These are phyloP conservation scores for Lophius americanus DNA, from an alignment of 2,797 vertebrate genomes.

Conservation along the genomic window DNA sequence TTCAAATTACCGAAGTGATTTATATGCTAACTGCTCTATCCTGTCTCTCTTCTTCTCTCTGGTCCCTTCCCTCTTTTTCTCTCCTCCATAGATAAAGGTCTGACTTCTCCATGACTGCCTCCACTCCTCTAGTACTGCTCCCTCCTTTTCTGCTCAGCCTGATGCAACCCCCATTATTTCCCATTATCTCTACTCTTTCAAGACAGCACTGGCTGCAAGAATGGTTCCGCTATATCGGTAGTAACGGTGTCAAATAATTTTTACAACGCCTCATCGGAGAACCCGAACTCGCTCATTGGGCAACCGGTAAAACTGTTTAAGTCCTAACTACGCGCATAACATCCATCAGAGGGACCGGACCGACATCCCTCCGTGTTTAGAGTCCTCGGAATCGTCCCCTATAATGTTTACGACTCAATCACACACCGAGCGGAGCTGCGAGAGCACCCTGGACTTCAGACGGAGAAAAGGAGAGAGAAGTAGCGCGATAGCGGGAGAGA, in stretches of 20 bases:
- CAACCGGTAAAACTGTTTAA: constrained; percentile 65
- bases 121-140: constrained; percentile 75
- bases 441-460: constrained; percentile 53
- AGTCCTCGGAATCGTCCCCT: constrained; percentile 41
- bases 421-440: constrained; percentile 42
- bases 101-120: constrained; percentile 79
- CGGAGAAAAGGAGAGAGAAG: constrained; percentile 35
- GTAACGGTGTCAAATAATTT: constrained; percentile 58
- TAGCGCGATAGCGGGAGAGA: constrained; percentile 57
- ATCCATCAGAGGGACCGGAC: constrained; percentile 52
- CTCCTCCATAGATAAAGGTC: constrained; percentile 78
- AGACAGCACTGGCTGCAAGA: constrained; percentile 67
- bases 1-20: constrained; percentile 66
- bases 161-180: constrained; percentile 70
- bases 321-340: constrained; percentile 67
- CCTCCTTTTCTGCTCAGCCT: constrained; percentile 71
- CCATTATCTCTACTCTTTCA: constrained; percentile 72
- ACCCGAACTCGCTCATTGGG: constrained; percentile 49
- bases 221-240: constrained; percentile 54
- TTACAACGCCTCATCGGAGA: constrained; percentile 48
- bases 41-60: constrained; percentile 59
- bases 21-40: constrained; percentile 75
- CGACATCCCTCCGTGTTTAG: constrained; percentile 48
- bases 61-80: constrained; percentile 41
- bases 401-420: constrained; percentile 70